Evolutionary conservation across 2,888 invertebrate genomes (phyloP).

Genomic region (Acanthoscelides obtectus): DNA sequence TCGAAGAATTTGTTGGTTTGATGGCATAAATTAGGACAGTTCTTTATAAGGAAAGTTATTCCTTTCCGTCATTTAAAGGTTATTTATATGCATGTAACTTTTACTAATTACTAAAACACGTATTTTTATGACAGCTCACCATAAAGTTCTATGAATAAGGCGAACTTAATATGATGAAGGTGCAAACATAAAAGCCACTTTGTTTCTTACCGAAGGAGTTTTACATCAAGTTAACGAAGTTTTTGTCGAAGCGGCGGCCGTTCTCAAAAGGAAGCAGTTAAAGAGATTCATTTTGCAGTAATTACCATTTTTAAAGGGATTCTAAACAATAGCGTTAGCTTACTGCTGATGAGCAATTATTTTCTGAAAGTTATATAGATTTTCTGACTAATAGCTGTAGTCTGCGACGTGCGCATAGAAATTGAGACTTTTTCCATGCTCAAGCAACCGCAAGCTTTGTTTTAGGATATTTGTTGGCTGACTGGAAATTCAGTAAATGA

Average conservation of each 20-base stretch:
- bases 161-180: neutral
- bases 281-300: neutral
- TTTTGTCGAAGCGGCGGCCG: neutral
- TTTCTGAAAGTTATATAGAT: no score
- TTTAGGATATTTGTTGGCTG: no score
- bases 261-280: neutral
- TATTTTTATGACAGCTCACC: neutral
- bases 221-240: neutral
- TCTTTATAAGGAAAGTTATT: no score
- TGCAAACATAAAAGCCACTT: neutral
- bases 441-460: no score
- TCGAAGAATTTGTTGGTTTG: no score
- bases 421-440: no score
- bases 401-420: no score
- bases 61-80: no score
- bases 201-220: neutral
- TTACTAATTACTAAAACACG: neutral
- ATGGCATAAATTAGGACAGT: no score
- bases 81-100: no score
- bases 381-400: no score
- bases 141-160: neutral
- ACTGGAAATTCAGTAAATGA: no score
- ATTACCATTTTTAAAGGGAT: neutral
- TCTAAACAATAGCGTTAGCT: neutral
- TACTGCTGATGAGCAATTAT: neutral